Percentiles rank a stretch among this genome's conserved stretches.
phyloP scores from a whole-genome alignment of 2,797 vertebrate genomes.

The Neopelma chrysocephalum region DNA sequence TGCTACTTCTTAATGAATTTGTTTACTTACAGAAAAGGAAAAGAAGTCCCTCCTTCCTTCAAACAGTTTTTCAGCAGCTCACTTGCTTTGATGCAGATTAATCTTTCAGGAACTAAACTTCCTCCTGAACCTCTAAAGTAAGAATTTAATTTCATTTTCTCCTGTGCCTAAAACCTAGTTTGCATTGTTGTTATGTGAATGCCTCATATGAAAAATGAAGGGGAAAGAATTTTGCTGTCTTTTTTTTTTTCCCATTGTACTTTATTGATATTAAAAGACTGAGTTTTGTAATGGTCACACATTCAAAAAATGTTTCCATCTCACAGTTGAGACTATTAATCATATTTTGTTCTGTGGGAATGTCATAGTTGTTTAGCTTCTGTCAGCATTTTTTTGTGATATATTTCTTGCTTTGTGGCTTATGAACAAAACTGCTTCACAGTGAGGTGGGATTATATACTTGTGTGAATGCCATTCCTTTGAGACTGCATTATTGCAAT shows the following conservation, averaged over 20 bases:
- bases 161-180: not conserved
- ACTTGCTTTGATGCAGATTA: constrained; percentile 87
- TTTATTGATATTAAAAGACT: not conserved
- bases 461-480: not conserved
- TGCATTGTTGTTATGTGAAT: not conserved
- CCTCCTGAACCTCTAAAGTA: constrained; percentile 94
- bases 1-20: not conserved
- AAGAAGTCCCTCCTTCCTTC: constrained; percentile 92
- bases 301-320: not conserved
- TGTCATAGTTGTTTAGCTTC: not conserved
- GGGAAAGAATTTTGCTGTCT: not conserved
- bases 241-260: not conserved
- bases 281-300: not conserved
- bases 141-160: constrained; percentile 68
- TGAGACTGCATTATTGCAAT: not conserved
- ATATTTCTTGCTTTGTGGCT: not conserved
- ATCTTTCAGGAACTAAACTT: constrained; percentile 94
- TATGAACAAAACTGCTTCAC: not conserved
- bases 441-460: not conserved
- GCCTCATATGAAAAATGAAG: not conserved
- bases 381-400: not conserved
- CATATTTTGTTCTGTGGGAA: not conserved
- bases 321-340: not conserved
- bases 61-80: constrained; percentile 98
- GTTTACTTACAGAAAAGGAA: constrained; percentile 87